Evolutionary conservation across 2,113 vertebrate species (phyloP).

Genomic region (Melanerpes aurifrons): DNA sequence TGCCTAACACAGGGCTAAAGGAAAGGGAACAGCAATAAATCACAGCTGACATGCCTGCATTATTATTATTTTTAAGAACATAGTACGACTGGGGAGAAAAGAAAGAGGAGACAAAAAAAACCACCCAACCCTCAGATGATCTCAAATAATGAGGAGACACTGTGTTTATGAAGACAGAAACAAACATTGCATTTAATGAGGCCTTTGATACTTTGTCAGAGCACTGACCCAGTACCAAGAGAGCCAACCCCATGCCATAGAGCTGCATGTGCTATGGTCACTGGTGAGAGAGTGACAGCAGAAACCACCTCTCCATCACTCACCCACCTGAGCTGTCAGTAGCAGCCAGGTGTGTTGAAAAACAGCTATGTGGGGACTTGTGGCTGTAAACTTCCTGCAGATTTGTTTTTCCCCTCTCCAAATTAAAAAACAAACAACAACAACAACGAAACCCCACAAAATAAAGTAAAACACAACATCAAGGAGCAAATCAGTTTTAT

Average conservation of each 20-base stretch:
- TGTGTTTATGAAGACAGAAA: not conserved
- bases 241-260: not conserved
- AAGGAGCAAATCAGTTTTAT: not conserved
- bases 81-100: not conserved
- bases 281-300: not conserved
- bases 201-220: not conserved
- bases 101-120: not conserved
- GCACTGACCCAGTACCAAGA: not conserved
- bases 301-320: not conserved
- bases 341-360: not conserved
- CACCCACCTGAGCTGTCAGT: not conserved
- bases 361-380: not conserved
- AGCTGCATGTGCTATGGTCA: fast-evolving
- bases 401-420: not conserved
- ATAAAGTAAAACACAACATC: too few relatives aligned
- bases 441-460: not conserved
- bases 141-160: not conserved
- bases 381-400: not conserved
- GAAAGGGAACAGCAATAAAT: not conserved
- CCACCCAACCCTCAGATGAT: too few relatives aligned
- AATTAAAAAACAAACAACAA: not conserved
- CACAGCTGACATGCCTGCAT: fast-evolving
- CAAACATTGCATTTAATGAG: not conserved
- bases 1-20: not conserved
- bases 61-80: not conserved